Evolutionary conservation across 2,888 invertebrate species (phyloP).

Genomic region (Cosmia pyralina): DNA sequence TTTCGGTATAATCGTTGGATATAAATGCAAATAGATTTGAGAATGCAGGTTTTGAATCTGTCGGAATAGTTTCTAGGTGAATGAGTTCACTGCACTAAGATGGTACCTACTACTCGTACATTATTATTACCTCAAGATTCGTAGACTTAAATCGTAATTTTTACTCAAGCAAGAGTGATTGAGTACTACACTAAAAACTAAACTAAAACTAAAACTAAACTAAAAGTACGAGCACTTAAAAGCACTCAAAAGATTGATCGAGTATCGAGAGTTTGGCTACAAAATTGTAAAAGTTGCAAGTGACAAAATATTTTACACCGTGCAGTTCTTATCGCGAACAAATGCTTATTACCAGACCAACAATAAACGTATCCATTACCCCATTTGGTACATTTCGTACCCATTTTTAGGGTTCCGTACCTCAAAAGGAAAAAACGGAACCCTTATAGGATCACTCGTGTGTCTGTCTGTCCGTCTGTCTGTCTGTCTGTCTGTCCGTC

Average conservation of each 20-base stretch:
- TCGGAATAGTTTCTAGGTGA: conserved; percentile 9
- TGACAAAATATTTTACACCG: neutral
- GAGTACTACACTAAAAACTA: too few relatives aligned
- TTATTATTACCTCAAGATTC: neutral
- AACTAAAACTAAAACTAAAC: too few relatives aligned
- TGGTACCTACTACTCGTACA: neutral
- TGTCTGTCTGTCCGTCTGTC: too few relatives aligned
- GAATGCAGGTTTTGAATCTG: conserved; percentile 25
- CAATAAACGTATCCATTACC: conserved; percentile 4
- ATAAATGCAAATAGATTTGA: conserved; percentile 47
- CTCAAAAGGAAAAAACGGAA: too few relatives aligned
- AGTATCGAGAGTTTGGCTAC: neutral
- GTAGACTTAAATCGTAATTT: neutral
- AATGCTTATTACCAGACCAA: conserved; percentile 3
- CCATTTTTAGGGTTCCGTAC: too few relatives aligned
- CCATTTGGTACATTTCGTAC: too few relatives aligned
- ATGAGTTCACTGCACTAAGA: neutral
- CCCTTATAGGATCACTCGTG: too few relatives aligned
- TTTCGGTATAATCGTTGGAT: conserved; percentile 43
- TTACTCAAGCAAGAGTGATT: neutral
- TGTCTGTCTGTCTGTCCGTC: too few relatives aligned
- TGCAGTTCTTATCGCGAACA: too few relatives aligned
- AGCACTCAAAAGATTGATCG: neutral
- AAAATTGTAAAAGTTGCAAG: neutral
- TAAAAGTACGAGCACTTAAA: neutral